Evolutionary conservation across 2,888 invertebrate species (phyloP).

Genomic region (Ornithoptera priamus): DNA sequence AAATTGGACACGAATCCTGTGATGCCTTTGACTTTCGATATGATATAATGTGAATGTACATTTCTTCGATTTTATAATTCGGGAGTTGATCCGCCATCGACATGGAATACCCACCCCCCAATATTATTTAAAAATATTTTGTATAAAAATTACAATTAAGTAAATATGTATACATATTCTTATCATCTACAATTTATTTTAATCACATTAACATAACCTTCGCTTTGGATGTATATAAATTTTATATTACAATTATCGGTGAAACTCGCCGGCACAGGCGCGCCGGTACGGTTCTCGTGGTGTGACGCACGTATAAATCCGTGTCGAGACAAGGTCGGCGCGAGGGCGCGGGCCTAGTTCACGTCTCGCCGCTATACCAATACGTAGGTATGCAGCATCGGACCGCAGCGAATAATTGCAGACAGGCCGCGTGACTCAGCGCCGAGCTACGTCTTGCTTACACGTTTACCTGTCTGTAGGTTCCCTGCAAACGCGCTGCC

Average conservation of each 20-base stretch:
- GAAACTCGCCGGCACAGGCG: conserved; percentile 33
- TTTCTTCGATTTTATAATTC: too few relatives aligned
- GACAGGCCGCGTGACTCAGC: conserved; percentile 64
- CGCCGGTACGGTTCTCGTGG: conserved; percentile 46
- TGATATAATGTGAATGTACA: too few relatives aligned
- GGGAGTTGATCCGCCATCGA: too few relatives aligned
- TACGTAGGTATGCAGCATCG: conserved; percentile 23
- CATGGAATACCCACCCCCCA: too few relatives aligned
- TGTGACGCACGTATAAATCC: conserved; percentile 77
- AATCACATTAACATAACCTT: not conserved
- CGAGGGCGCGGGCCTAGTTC: conserved; percentile 71
- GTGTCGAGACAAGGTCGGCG: conserved; percentile 75
- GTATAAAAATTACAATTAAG: too few relatives aligned
- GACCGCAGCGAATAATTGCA: conserved; percentile 56
- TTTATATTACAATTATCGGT: conserved; percentile 6
- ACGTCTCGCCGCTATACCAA: conserved; percentile 35
- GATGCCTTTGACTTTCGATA: too few relatives aligned
- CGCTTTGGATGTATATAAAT: not conserved
- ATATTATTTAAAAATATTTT: too few relatives aligned
- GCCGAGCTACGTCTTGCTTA: conserved; percentile 24
- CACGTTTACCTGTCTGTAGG: conserved; percentile 27
- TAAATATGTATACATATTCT: too few relatives aligned
- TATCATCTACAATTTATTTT: too few relatives aligned
- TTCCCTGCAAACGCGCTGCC: conserved; percentile 7
- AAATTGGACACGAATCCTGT: too few relatives aligned